Evolutionary conservation across 1,140 invertebrate species (phyloP), one percentile per base, ranked within the genome.

Genomic region (Heliconius eleuchia): DNA sequence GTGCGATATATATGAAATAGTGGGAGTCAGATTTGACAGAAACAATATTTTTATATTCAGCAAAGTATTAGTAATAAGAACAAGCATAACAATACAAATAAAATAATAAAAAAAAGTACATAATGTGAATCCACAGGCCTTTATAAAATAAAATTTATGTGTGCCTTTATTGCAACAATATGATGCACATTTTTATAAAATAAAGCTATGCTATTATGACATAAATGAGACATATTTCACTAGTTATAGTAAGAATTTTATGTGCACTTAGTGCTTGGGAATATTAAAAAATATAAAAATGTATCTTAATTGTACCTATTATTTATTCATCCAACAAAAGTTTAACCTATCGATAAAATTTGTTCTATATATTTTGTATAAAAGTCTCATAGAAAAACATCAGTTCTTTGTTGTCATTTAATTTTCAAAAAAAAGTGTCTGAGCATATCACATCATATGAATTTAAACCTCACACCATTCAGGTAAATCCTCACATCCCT

Each of bases 161-260:
- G 77, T 81, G 80, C 80, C 77, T 81, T 78, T 76, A 74, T 55
- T 75, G 76, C 70, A 74, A 50, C 70, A 73, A 77, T 77, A 80
- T 39, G 73, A 39, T 73, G 76, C 74, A 78, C 80, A 76, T 74
- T 7, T 77, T 52, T 66, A 30, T 30, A 27, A 66, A 66, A 27
- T 27, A 30, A 30, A 30, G 27, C 60, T 66, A 66, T 66, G 60
- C 27, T 13, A 66, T 5, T 66, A 66, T 66, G 27, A 60, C 50
- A 60, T 60, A 57, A 55, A 37, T 37, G 37, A 70, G 34, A 60
- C 46, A 71, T 71, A 50, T 34, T 52, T 52, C 50, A 19, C 11
- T 37, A 73, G n/a, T 57, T 73, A 34, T 78, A 73, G 39, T n/a
- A 77, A 30, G n/a, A 55, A 55, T 55, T 19, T 78, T 39, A 78